Evolutionary conservation across 2,797 vertebrate species (phyloP), one percentile per base, ranked within the genome.

Genomic region (Rhinogobio ventralis): DNA sequence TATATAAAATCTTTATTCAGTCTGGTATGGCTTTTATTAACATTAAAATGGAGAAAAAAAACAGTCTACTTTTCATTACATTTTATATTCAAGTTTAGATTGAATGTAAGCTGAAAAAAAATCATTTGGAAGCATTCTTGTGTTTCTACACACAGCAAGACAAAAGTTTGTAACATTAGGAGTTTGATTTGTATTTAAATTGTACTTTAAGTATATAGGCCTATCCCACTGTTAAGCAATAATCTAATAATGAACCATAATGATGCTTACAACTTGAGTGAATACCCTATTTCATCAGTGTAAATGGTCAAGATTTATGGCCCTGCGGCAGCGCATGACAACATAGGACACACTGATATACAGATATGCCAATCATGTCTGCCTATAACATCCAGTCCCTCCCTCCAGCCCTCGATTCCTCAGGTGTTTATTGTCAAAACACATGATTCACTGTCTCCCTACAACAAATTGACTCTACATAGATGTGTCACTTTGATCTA

Each of bases 381-480:
- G 77, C 20, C 76, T 83, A 10, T 72, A 57, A 53, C 73, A 74
- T 72, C 28, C 39, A 83, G 25, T 42, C 36, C 81, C 42, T 75
- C 62, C 75, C 36, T 69, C 46, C 60, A 68, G 51, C 39, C n/a
- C 36, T 46, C 69, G 39, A 74, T 49, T 66, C 83, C 23, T 78
- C 45, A 10, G 8, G 28, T 88, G 87, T 87, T 88, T 88, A 87
- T 87, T 87, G 83, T 82, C 87, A 86, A 87, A 89, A 88, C 86
- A 88, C 68, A 49, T 1, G 10, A 49, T 85, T 76, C 74, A 81
- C 23, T 83, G 62, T 83, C 77, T 83, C n/a, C 30, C 79, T 55
- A 82, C 66, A 72, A 69, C 64, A 42, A 66, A 82, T 69, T 79
- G 67, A 33, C 71, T 79, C 79, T 60, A 77, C 68, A 83, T 86